Base-by-base conservation (phyloP, 2,888 invertebrate genomes). In the Cerastoderma edule region DNA sequence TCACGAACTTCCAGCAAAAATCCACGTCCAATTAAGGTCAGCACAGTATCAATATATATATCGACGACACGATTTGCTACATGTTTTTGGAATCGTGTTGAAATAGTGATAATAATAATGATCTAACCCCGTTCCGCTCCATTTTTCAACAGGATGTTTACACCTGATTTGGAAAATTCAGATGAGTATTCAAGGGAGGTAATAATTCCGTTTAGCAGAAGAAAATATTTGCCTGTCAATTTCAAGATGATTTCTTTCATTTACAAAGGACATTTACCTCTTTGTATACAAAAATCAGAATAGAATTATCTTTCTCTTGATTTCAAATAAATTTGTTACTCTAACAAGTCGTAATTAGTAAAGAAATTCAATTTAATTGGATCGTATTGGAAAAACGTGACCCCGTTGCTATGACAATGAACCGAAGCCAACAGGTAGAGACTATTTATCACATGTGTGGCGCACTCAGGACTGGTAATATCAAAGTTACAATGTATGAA, bases 321-420 rank as follows among this genome's bases (percentile, higher is more conserved):
- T n/a, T n/a, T n/a, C n/a, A n/a, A n/a, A n/a, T n/a, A n/a, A n/a
- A n/a, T n/a, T 5, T 48, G 6, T 48, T 19, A 19, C 48, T 48
- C 22, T 19, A 10, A 5, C 48, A 22, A 48, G 39, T 39, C 39
- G 8, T 13, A 39, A 39, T 39, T 39, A 39, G n/a, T n/a, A n/a
- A n/a, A n/a, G n/a, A n/a, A n/a, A n/a, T n/a, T n/a, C n/a, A n/a
- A n/a, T n/a, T n/a, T n/a, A n/a, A n/a, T n/a, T n/a, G n/a, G n/a
- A n/a, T n/a, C n/a, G n/a, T n/a, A n/a, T n/a, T 48, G 48, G 5
- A 4, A 4, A 48, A 4, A 48, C 3, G 30, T 73, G 79, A 75
- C 75, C 72, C 67, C 53, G 72, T 75, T 35, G 57, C 72, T 66
- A 64, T 70, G 67, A 56, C 67, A 67, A 80, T 67, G 75, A 80